A percentile compares a stretch with the other conserved stretches of the same genome.
These are phyloP conservation scores for Cirrhinus molitorella DNA, from an alignment of 2,797 vertebrate genomes.

Conservation along the genomic window DNA sequence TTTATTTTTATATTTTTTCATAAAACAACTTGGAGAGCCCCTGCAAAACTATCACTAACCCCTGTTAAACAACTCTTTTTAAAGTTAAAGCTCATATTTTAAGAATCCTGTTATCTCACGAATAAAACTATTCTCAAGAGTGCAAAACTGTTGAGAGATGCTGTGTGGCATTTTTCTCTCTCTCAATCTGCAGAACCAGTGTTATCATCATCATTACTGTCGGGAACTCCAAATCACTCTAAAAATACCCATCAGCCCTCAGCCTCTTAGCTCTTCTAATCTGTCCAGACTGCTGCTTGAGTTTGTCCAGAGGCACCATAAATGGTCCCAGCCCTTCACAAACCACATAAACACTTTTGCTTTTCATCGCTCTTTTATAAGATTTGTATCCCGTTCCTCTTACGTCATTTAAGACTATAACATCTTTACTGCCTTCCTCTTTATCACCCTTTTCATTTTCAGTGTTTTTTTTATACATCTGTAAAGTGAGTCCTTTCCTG, in stretches of 20 bases:
- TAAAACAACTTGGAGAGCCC: background rate
- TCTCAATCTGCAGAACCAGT: conserved; percentile 58
- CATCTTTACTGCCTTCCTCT: conserved; percentile 14
- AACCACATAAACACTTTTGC: background rate
- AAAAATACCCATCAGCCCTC: conserved; percentile 68
- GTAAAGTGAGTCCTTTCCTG: background rate
- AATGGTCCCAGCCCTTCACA: background rate
- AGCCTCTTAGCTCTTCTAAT: conserved; percentile 20
- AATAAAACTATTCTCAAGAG: conserved; percentile 1
- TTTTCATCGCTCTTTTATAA: conserved; percentile 10
- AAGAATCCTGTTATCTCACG: background rate
- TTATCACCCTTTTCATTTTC: conserved; percentile 23
- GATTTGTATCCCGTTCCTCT: conserved; percentile 19
- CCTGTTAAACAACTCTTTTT: background rate
- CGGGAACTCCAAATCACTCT: conserved; percentile 74
- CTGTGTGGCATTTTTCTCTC: background rate
- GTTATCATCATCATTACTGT: conserved; percentile 74
- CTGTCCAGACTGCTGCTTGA: background rate
- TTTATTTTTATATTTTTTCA: background rate
- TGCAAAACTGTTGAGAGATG: background rate
- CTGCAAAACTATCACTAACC: background rate
- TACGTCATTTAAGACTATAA: conserved; percentile 24
- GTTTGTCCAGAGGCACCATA: background rate
- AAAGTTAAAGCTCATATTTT: background rate
- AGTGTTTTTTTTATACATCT: background rate